Percentiles rank a stretch among this genome's conserved stretches.
phyloP scores from a whole-genome alignment of 2,888 invertebrate species.

The Phaedon cochleariae region DNA sequence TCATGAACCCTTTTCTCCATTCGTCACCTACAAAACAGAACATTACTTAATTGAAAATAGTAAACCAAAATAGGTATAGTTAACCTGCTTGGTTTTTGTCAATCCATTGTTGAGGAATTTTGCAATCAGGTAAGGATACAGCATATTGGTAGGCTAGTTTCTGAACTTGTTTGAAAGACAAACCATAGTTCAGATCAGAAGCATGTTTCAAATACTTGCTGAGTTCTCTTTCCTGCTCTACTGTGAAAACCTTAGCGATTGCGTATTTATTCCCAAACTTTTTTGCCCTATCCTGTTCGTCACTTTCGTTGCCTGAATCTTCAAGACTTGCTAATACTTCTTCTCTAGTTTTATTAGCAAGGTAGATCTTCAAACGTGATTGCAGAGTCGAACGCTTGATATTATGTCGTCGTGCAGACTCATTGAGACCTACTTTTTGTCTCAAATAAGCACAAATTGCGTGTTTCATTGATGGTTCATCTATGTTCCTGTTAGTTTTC shows the following conservation, averaged over 20 bases:
- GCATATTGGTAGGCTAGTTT: constrained; percentile 28
- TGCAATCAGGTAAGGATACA: constrained; percentile 20
- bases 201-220: constrained; percentile 20
- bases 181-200: constrained; percentile 23
- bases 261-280: constrained; percentile 13
- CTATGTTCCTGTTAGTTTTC: constrained; percentile 15
- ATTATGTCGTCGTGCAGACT: constrained; percentile 35
- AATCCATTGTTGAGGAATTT: constrained; percentile 36
- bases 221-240: constrained; percentile 19
- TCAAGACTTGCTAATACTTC: background rate
- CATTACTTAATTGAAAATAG: background rate
- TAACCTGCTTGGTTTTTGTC: constrained; percentile 3
- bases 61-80: constrained; percentile 5
- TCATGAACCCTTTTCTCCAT: constrained; percentile 29
- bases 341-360: no score
- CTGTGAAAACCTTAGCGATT: constrained; percentile 7
- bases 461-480: constrained; percentile 27
- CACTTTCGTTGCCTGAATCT: constrained; percentile 7
- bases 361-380: constrained; percentile 24
- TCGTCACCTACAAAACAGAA: background rate
- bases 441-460: constrained; percentile 29
- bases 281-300: background rate
- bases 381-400: constrained; percentile 36
- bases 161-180: constrained; percentile 18
- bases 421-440: constrained; percentile 28